Evolutionary conservation across 2,797 vertebrate genomes (phyloP).

Genomic region (Helostoma temminkii): DNA sequence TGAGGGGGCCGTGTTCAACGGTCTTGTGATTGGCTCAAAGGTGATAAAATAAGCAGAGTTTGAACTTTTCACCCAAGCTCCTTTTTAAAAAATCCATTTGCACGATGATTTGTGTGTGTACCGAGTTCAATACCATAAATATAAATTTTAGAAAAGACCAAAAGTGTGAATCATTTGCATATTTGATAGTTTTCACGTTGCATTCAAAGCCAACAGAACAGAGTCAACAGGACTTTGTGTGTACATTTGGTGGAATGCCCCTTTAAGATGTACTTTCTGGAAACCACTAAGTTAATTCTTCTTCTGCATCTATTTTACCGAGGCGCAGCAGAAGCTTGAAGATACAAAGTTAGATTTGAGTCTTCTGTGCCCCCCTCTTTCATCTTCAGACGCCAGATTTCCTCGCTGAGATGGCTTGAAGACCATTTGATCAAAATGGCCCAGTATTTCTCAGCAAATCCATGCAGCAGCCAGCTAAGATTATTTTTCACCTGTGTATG

Average conservation of each 20-base stretch:
- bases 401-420: conserved; percentile 48
- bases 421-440: conserved; percentile 64
- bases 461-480: conserved; percentile 54
- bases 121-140: background rate
- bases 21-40: background rate
- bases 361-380: conserved; percentile 29
- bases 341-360: conserved; percentile 49
- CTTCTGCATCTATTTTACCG: conserved; percentile 34
- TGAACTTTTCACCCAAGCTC: background rate
- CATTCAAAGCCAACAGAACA: background rate
- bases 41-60: conserved; percentile 2
- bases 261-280: background rate
- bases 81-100: background rate
- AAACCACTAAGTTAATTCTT: conserved; percentile 25
- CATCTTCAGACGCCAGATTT: conserved; percentile 48
- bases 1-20: background rate
- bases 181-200: background rate
- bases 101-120: background rate
- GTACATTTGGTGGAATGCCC: background rate
- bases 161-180: background rate
- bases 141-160: background rate
- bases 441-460: conserved; percentile 63
- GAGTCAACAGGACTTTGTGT: too few species aligned
- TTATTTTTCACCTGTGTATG: conserved; percentile 68
- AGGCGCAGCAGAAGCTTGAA: conserved; percentile 15